Percentiles rank a stretch among this genome's conserved stretches.
phyloP scores from a whole-genome alignment of 53 echinoderm and acorn worm genomes.

The Holothuria scabra region DNA sequence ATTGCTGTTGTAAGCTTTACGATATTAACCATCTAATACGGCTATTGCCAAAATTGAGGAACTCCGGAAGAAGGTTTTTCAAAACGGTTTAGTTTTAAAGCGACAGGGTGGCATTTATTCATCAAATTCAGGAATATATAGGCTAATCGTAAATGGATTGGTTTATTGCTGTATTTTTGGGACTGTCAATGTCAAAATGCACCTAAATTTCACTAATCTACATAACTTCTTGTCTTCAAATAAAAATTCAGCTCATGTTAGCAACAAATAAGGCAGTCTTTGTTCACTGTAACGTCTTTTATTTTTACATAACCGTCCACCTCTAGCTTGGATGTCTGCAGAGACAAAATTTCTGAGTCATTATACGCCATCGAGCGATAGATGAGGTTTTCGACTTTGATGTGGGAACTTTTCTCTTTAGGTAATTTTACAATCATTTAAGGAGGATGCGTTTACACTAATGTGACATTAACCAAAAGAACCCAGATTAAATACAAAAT shows the following conservation, averaged over 20 bases:
- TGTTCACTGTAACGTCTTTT: no score
- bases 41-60: not conserved
- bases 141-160: no score
- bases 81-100: no score
- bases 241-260: no score
- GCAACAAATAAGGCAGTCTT: no score
- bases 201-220: no score
- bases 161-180: not conserved
- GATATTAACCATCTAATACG: not conserved
- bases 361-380: not conserved
- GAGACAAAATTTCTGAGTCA: not conserved
- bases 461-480: no score
- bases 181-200: not conserved
- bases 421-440: not conserved
- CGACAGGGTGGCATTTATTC: no score
- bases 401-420: conserved; percentile 10
- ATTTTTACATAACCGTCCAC: not conserved
- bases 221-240: no score
- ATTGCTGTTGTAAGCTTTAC: conserved; percentile 11
- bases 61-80: conserved; percentile 2
- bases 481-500: no score
- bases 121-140: no score
- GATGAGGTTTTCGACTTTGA: not conserved
- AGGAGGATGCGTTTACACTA: not conserved
- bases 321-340: conserved; percentile 18